Percentiles rank a stretch among this genome's conserved stretches.
phyloP scores from a whole-genome alignment of 1,140 invertebrate species.

The Ditylenchus dipsaci region DNA sequence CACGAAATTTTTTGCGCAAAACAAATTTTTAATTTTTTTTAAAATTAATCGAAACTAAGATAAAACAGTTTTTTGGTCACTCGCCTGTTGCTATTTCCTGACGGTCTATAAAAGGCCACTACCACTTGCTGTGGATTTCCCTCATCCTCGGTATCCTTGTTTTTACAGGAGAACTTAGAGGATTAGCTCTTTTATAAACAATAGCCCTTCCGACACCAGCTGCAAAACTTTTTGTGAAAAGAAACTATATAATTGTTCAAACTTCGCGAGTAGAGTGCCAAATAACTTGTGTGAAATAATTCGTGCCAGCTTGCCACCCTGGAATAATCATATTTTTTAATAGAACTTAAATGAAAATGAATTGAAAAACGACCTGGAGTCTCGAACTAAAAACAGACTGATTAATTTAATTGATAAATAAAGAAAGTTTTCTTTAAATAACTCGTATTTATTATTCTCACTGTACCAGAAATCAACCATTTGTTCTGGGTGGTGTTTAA shows the following conservation, averaged over 20 bases:
- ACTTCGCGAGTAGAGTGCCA: conserved; percentile 51
- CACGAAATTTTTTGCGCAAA: no score
- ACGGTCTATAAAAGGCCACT: conserved; percentile 54
- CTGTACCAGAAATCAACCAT: conserved; percentile 55
- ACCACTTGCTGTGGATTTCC: conserved; percentile 40
- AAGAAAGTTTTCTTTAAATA: no score
- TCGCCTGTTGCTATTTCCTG: conserved; percentile 51
- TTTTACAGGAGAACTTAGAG: not conserved
- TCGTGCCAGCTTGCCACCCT: conserved; percentile 55
- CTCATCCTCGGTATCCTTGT: not conserved
- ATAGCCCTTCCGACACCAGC: conserved; percentile 20
- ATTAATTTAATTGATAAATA: no score
- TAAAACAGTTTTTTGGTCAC: no score
- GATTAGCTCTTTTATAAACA: not conserved
- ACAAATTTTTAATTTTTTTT: no score
- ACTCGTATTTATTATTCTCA: conserved; percentile 55
- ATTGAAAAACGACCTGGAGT: conserved; percentile 38
- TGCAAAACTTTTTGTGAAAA: not conserved
- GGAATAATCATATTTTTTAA: not conserved
- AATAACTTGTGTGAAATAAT: conserved; percentile 57
- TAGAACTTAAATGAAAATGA: not conserved
- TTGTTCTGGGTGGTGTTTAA: conserved; percentile 39
- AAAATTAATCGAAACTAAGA: no score
- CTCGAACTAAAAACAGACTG: no score
- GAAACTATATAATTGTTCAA: no score